Percentiles rank a stretch among this genome's conserved stretches.
Evolutionary conservation across 2,113 vertebrate species (phyloP).

Genomic region (Scalopus aquaticus): DNA sequence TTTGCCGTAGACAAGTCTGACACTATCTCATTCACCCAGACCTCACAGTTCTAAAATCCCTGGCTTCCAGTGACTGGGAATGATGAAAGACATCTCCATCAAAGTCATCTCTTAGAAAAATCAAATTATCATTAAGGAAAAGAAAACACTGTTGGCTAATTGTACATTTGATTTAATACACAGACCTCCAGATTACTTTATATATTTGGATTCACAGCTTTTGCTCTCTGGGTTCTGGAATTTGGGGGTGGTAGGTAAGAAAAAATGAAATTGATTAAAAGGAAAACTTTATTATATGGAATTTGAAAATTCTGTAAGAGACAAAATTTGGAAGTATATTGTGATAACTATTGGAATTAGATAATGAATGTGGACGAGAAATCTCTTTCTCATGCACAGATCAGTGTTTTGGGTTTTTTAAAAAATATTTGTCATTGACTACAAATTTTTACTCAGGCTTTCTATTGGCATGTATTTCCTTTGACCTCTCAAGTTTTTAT

Average conservation of each 20-base stretch:
- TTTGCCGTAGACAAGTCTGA: slow-evolving; percentile 97
- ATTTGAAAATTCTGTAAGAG: slow-evolving; percentile 45
- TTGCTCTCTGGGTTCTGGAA: slow-evolving; percentile 55
- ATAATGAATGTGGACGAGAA: slow-evolving; percentile 61
- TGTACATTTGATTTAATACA: slow-evolving; percentile 76
- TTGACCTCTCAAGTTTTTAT: slow-evolving; percentile 77
- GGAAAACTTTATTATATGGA: slow-evolving; percentile 64
- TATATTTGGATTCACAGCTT: slow-evolving; percentile 66
- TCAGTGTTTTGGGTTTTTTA: slow-evolving; percentile 66
- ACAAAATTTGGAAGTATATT: slow-evolving; percentile 56
- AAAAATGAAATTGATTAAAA: slow-evolving; percentile 58
- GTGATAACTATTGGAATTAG: slow-evolving; percentile 63
- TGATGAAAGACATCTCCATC: slow-evolving; percentile 55
- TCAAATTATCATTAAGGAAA: slow-evolving; percentile 66
- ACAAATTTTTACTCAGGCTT: slow-evolving; percentile 74
- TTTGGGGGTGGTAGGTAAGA: slow-evolving; percentile 1
- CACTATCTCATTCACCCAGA: slow-evolving; percentile 96
- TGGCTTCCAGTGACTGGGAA: slow-evolving; percentile 46
- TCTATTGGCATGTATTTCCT: slow-evolving; percentile 72
- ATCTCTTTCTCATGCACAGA: slow-evolving; percentile 77
- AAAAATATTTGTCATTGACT: slow-evolving; percentile 34
- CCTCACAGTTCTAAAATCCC: slow-evolving; percentile 93
- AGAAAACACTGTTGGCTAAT: slow-evolving; percentile 49
- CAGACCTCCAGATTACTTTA: slow-evolving; percentile 74
- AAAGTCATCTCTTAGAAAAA: slow-evolving; percentile 71